These are phyloP conservation scores for Antechinus flavipes DNA, from an alignment of 2,113 vertebrate species.

Conservation along the genomic window DNA sequence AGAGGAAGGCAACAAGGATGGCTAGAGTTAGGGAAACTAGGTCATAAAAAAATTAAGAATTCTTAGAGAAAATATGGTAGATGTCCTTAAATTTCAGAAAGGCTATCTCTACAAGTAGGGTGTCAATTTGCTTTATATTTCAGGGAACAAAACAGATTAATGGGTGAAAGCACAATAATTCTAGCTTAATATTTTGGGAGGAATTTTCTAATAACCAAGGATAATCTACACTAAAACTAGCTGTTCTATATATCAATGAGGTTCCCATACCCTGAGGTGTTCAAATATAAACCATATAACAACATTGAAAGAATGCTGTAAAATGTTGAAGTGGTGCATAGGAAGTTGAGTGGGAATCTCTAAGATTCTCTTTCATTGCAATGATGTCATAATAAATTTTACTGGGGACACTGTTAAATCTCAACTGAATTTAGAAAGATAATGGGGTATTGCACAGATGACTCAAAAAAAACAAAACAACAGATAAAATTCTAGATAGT, in stretches of 20 bases:
- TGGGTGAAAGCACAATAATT: background rate
- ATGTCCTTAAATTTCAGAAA: background rate
- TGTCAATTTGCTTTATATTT: background rate
- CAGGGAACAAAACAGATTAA: background rate
- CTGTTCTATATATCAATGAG: background rate
- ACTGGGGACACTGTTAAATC: background rate
- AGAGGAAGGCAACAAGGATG: background rate
- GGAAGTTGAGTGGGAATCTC: background rate
- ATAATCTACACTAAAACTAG: background rate
- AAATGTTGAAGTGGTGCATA: background rate
- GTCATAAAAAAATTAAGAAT: background rate
- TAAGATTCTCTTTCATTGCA: background rate
- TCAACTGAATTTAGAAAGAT: background rate
- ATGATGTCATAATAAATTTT: background rate
- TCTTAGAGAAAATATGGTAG: background rate
- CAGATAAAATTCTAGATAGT: background rate
- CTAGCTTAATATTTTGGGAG: background rate
- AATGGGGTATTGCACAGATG: background rate
- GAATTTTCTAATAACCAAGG: background rate
- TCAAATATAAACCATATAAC: background rate
- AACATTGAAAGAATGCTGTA: background rate
- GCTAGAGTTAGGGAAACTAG: background rate
- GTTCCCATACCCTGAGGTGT: background rate
- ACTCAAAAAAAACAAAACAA: background rate
- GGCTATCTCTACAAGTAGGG: background rate